Evolutionary conservation across 1,140 invertebrate genomes (phyloP).

Genomic region (Anagrus nilaparvatae): DNA sequence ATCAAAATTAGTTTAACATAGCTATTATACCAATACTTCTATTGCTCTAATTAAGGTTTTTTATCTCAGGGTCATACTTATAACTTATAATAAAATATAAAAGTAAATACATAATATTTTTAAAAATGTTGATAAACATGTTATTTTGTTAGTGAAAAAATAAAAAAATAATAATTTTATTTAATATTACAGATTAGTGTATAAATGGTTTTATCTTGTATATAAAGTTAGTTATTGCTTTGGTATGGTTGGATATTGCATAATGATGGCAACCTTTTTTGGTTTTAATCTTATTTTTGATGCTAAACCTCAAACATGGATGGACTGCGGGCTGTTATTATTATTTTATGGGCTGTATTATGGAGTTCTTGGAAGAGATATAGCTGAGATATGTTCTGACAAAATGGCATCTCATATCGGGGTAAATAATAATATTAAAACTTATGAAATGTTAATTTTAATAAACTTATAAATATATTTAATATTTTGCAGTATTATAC

Average conservation of each 20-base stretch:
- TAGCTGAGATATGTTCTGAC: slow-evolving; percentile 96
- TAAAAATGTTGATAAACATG: too few species aligned
- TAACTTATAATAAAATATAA: too few species aligned
- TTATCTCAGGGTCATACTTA: too few species aligned
- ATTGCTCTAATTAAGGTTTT: too few species aligned
- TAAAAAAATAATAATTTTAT: too few species aligned
- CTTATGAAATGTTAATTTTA: slow-evolving; percentile 6
- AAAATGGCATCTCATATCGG: slow-evolving; percentile 94
- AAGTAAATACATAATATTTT: too few species aligned
- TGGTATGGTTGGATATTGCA: slow-evolving; percentile 87
- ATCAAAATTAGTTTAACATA: too few species aligned
- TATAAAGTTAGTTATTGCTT: slow-evolving; percentile 91
- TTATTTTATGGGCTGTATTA: slow-evolving; percentile 98
- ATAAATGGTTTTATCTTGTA: slow-evolving; percentile 98
- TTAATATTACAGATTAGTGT: slow-evolving; percentile 74
- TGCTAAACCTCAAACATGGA: slow-evolving; percentile 71
- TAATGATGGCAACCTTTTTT: slow-evolving; percentile 87
- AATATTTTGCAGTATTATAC: slow-evolving; percentile 81
- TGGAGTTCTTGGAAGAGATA: slow-evolving; percentile 93
- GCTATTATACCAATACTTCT: too few species aligned
- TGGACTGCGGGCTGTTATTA: slow-evolving; percentile 83
- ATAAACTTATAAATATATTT: slow-evolving; percentile 10
- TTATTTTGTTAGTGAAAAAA: too few species aligned
- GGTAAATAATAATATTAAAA: too few species aligned
- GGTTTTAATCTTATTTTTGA: slow-evolving; percentile 87